Percentiles rank a stretch among this genome's conserved stretches.
These are phyloP conservation scores for Holothuria leucospilota DNA, from an alignment of 53 echinoderm and acorn worm species.

Conservation along the genomic window DNA sequence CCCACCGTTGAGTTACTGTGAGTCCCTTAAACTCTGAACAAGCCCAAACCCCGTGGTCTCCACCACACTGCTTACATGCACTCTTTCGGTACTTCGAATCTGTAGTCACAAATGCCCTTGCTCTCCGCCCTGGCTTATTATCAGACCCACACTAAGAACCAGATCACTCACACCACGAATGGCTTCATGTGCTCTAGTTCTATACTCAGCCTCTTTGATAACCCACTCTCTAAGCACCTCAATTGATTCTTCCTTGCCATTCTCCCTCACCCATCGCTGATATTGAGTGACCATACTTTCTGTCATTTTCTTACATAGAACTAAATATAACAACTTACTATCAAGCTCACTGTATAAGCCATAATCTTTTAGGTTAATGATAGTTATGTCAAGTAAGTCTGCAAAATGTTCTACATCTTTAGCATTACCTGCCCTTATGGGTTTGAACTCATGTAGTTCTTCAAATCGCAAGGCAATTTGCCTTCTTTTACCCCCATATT, in stretches of 20 bases:
- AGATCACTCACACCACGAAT: neutral
- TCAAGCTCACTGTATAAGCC: too few relatives aligned
- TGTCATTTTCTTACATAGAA: too few relatives aligned
- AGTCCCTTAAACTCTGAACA: neutral
- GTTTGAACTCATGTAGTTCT: too few relatives aligned
- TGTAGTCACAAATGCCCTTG: neutral
- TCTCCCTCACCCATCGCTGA: too few relatives aligned
- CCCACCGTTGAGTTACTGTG: neutral
- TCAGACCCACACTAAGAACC: neutral
- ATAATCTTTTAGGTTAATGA: too few relatives aligned
- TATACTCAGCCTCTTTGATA: neutral
- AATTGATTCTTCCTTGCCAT: too few relatives aligned
- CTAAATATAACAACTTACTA: too few relatives aligned
- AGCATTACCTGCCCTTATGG: too few relatives aligned
- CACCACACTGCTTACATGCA: neutral
- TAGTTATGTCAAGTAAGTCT: too few relatives aligned
- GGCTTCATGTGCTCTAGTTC: constrained; percentile 21
- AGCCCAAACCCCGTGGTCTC: constrained; percentile 9
- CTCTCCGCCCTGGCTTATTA: neutral
- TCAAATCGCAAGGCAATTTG: too few relatives aligned
- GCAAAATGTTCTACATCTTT: too few relatives aligned
- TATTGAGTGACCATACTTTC: too few relatives aligned
- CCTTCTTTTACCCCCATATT: constrained; percentile 1
- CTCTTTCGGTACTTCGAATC: neutral
- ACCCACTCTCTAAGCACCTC: neutral